These are phyloP conservation scores for Geotrupes spiniger DNA, from an alignment of 2,888 invertebrate genomes.

Conservation along the genomic window DNA sequence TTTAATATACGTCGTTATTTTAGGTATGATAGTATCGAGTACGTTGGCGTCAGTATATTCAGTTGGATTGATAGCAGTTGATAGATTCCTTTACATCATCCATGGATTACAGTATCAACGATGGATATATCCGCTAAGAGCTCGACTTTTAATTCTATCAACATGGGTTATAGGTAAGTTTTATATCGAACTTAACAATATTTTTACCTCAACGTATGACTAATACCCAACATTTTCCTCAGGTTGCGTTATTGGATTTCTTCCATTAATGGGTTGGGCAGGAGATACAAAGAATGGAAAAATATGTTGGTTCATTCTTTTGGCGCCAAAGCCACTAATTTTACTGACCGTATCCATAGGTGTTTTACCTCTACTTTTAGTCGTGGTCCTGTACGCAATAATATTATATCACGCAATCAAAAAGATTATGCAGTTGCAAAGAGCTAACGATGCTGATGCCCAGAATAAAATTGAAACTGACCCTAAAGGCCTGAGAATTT, in stretches of 20 bases:
- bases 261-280: slow-evolving; percentile 60
- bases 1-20: too few species aligned
- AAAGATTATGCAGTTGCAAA: slow-evolving; percentile 53
- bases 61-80: slow-evolving; percentile 62
- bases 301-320: slow-evolving; percentile 58
- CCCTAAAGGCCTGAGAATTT: slow-evolving; percentile 30
- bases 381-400: slow-evolving; percentile 56
- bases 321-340: slow-evolving; percentile 57
- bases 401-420: slow-evolving; percentile 59
- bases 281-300: slow-evolving; percentile 54
- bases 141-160: slow-evolving; percentile 55
- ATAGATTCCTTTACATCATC: slow-evolving; percentile 63
- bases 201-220: too few species aligned
- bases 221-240: slow-evolving; percentile 21
- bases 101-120: slow-evolving; percentile 63
- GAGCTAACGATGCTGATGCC: slow-evolving; percentile 38
- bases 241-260: slow-evolving; percentile 59
- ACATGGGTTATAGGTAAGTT: slow-evolving; percentile 59
- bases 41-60: slow-evolving; percentile 64
- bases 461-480: slow-evolving; percentile 14
- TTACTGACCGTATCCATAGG: slow-evolving; percentile 57
- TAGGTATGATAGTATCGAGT: slow-evolving; percentile 63
- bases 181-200: background rate
- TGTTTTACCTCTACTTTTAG: slow-evolving; percentile 52
- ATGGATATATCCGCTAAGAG: slow-evolving; percentile 59